Conservation (phyloP, 2,113 vertebrate species). For the Oryzias javanicus region DNA sequence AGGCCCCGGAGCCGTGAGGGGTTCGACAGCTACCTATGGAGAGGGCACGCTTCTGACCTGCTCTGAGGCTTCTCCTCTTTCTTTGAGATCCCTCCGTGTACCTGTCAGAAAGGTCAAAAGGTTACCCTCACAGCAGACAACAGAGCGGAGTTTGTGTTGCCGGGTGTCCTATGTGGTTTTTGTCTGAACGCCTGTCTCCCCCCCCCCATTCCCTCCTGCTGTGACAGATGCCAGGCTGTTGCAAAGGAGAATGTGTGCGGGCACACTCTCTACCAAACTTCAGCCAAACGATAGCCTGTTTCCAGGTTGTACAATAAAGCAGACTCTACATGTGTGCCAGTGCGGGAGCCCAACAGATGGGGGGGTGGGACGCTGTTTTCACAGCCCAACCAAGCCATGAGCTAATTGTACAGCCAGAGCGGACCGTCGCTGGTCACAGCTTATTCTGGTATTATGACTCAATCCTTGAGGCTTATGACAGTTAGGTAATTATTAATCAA, state of each 20-base stretch:
- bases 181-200: conserved; percentile 12
- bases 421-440: conserved; percentile 62
- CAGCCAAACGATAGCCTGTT: conserved; percentile 42
- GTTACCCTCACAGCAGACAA: conserved; percentile 57
- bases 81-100: conserved; percentile 69
- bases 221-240: conserved; percentile 75
- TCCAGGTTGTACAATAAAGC: conserved; percentile 21
- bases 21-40: conserved; percentile 73
- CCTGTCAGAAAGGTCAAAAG: conserved; percentile 77
- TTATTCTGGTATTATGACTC: conserved; percentile 76
- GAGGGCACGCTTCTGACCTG: conserved; percentile 74
- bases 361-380: conserved; percentile 28
- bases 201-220: conserved; percentile 35
- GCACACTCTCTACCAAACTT: conserved; percentile 13
- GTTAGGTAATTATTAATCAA: conserved; percentile 79
- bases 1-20: conserved; percentile 64
- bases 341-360: conserved; percentile 43
- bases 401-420: conserved; percentile 49
- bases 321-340: conserved; percentile 41
- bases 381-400: conserved; percentile 49
- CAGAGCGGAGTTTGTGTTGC: conserved; percentile 53
- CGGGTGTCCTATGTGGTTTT: conserved; percentile 29
- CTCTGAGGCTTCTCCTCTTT: conserved; percentile 68
- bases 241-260: conserved; percentile 38
- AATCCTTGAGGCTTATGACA: conserved; percentile 70